phyloP scores from a whole-genome alignment of 2,797 vertebrate species.

The Gymnocypris eckloni region DNA sequence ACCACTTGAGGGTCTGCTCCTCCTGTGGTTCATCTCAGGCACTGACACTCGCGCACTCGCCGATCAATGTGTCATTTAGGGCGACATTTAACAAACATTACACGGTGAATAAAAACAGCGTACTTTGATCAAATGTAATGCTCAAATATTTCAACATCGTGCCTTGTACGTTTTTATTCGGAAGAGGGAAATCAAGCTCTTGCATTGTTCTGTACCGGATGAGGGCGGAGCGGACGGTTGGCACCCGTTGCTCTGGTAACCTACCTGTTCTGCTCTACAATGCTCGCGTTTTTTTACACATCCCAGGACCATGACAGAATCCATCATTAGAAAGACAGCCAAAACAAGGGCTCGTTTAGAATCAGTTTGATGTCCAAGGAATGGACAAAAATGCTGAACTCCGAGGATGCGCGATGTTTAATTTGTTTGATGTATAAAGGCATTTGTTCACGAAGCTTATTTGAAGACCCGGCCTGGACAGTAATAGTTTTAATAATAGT shows the following conservation, averaged over 20 bases:
- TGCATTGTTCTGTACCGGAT: slow-evolving; percentile 79
- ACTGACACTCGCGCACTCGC: slow-evolving; percentile 13
- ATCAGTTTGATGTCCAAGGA: not conserved
- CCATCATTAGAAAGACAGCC: slow-evolving; percentile 28
- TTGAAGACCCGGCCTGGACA: not conserved
- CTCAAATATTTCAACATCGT: not conserved
- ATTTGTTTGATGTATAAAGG: slow-evolving; percentile 1
- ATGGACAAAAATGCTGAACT: not conserved
- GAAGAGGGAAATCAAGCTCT: slow-evolving; percentile 25
- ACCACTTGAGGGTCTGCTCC: slow-evolving; percentile 46
- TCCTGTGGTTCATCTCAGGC: slow-evolving; percentile 34
- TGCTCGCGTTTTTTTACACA: slow-evolving; percentile 56
- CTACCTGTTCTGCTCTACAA: slow-evolving; percentile 77
- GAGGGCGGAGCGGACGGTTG: slow-evolving; percentile 72
- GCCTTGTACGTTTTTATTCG: slow-evolving; percentile 14
- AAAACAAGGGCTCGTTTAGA: slow-evolving; percentile 16
- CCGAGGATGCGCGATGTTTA: not conserved
- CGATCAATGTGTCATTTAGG: not conserved
- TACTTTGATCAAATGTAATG: not conserved
- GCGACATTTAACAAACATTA: not conserved
- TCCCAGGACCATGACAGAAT: slow-evolving; percentile 58
- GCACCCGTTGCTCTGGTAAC: slow-evolving; percentile 82
- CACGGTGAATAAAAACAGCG: not conserved
- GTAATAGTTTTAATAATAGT: slow-evolving; percentile 21
- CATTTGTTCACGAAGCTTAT: slow-evolving; percentile 29